Conservation (phyloP, 2,888 invertebrate species). For the Chrysolina haemoptera region DNA sequence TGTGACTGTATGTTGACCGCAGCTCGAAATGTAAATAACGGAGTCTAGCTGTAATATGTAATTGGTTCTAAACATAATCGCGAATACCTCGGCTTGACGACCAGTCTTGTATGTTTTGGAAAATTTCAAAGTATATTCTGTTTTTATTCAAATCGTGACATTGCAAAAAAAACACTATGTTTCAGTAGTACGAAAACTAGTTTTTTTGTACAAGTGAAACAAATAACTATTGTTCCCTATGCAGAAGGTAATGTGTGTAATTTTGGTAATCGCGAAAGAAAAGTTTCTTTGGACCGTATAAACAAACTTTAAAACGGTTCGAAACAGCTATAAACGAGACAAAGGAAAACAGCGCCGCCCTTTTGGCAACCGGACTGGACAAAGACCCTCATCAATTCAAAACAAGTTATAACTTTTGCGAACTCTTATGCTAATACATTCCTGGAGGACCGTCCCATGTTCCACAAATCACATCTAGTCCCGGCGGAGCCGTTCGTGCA, state of each 20-base stretch:
- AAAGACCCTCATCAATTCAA: slow-evolving; percentile 38
- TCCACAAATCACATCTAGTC: slow-evolving; percentile 32
- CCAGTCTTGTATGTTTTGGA: no score
- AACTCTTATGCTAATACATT: slow-evolving; percentile 43
- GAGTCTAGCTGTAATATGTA: no score
- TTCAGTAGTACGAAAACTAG: no score
- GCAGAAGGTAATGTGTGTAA: not conserved
- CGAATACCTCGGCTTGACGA: no score
- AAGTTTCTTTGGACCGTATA: not conserved
- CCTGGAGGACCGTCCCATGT: slow-evolving; percentile 27
- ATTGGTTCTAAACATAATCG: no score
- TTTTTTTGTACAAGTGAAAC: no score
- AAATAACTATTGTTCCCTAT: not conserved
- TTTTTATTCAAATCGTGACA: no score
- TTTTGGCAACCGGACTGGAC: slow-evolving; percentile 25
- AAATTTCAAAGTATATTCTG: no score
- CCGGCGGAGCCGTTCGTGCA: slow-evolving; percentile 24
- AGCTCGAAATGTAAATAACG: no score
- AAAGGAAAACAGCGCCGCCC: slow-evolving; percentile 23
- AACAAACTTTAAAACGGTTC: slow-evolving; percentile 9
- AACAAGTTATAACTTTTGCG: slow-evolving; percentile 26
- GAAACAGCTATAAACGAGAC: slow-evolving; percentile 10
- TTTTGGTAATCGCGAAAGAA: not conserved
- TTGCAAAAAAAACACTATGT: no score
- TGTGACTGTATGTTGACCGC: no score